phyloP scores from a whole-genome alignment of 2,888 invertebrate species.

The Leucania comma region DNA sequence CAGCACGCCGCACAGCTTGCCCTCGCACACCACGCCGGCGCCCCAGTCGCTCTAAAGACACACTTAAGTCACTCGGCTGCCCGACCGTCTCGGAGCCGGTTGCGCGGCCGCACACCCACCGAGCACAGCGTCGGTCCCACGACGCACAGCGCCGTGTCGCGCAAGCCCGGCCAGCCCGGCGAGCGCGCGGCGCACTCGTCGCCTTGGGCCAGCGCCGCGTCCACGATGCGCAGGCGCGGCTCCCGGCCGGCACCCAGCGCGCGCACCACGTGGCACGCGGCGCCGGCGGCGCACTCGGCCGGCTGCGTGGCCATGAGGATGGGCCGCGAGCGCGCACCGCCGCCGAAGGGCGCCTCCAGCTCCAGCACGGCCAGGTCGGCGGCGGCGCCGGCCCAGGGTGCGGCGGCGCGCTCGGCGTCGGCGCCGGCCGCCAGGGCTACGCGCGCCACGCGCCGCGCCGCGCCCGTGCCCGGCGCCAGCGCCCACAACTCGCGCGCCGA shows the following conservation, averaged over 20 bases:
- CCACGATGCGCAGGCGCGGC: conserved; percentile 68
- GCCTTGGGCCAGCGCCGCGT: conserved; percentile 60
- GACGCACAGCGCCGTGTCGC: conserved; percentile 75
- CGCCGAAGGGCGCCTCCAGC: conserved; percentile 77
- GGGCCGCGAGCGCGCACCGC: conserved; percentile 72
- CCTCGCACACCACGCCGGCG: conserved; percentile 81
- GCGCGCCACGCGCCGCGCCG: conserved; percentile 60
- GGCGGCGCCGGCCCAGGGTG: conserved; percentile 52
- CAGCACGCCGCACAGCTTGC: conserved; percentile 83
- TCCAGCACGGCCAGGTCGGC: conserved; percentile 78
- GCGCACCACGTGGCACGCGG: conserved; percentile 74
- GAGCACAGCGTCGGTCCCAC: conserved; percentile 75
- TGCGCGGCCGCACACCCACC: conserved; percentile 60
- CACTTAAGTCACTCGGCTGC: background rate
- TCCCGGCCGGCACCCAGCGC: conserved; percentile 59
- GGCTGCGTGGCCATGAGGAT: conserved; percentile 76
- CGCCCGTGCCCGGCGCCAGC: conserved; percentile 65
- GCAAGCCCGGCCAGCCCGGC: conserved; percentile 69
- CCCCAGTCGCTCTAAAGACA: conserved; percentile 77
- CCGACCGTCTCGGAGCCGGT: too few relatives aligned
- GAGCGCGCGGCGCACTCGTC: conserved; percentile 68
- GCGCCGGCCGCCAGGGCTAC: conserved; percentile 59
- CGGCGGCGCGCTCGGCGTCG: conserved; percentile 30
- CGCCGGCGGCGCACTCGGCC: conserved; percentile 69
- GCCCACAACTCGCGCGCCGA: conserved; percentile 68